Evolutionary conservation across 2,113 vertebrate genomes (phyloP).

Genomic region (Chaetops frenatus): DNA sequence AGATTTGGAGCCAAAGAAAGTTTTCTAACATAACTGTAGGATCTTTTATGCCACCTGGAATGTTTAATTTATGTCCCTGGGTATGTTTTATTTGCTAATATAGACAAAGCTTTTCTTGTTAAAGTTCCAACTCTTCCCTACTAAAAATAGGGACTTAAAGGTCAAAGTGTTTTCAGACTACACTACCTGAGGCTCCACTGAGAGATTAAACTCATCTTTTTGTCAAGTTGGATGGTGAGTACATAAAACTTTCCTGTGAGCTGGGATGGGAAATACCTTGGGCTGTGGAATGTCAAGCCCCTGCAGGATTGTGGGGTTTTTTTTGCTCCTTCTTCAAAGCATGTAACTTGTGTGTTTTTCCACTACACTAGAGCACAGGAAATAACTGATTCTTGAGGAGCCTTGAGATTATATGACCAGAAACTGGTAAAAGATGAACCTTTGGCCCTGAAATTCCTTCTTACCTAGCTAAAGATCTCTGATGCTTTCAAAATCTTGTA

Average conservation of each 20-base stretch:
- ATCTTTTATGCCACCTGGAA: not conserved
- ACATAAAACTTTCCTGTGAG: not conserved
- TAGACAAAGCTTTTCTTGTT: not conserved
- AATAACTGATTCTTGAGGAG: not conserved
- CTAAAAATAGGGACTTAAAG: constrained; percentile 9
- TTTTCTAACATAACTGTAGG: not conserved
- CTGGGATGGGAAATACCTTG: not conserved
- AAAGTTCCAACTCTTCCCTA: not conserved
- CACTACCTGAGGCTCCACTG: not conserved
- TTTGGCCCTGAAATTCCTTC: not conserved
- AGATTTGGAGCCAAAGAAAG: not conserved
- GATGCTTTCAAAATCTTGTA: not conserved
- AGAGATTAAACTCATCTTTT: not conserved
- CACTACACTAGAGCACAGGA: not conserved
- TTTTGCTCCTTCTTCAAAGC: not conserved
- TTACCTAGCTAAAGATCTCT: not conserved
- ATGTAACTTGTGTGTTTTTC: not conserved
- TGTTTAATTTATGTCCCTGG: not conserved
- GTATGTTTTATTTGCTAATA: not conserved
- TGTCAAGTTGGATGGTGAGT: not conserved
- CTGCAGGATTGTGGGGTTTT: not conserved
- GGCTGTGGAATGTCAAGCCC: not conserved
- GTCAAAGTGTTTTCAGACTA: not conserved
- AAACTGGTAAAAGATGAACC: not conserved
- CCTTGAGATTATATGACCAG: not conserved